phyloP scores from a whole-genome alignment of 1,140 invertebrate species.

The Pachypsylla venusta region DNA sequence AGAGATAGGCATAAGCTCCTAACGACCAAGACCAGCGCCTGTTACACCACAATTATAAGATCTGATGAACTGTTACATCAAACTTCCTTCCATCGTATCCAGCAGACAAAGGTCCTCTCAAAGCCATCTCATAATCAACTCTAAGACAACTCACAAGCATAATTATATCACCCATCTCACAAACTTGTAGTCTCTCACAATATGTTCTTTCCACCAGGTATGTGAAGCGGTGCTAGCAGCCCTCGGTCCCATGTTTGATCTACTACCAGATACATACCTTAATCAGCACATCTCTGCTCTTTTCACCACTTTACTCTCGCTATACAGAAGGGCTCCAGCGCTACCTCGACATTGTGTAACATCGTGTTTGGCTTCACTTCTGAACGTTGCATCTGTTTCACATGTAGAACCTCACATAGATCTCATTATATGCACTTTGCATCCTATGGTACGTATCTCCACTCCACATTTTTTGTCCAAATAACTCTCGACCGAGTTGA shows the following conservation, averaged over 20 bases:
- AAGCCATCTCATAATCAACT: too few relatives aligned
- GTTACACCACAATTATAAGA: too few relatives aligned
- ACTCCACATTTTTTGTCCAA: too few relatives aligned
- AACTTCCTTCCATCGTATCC: too few relatives aligned
- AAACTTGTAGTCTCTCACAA: too few relatives aligned
- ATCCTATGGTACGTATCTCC: not conserved
- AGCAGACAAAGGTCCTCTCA: too few relatives aligned
- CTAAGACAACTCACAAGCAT: too few relatives aligned
- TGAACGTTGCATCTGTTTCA: not conserved
- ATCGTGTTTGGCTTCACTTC: not conserved
- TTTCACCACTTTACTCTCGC: not conserved
- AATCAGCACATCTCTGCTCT: not conserved
- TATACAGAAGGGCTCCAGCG: not conserved
- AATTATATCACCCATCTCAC: too few relatives aligned
- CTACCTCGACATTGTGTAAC: not conserved
- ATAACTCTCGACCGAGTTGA: too few relatives aligned
- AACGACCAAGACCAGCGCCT: too few relatives aligned
- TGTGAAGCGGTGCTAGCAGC: not conserved
- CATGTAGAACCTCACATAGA: not conserved
- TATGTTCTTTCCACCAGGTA: not conserved
- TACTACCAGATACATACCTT: not conserved
- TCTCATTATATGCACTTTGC: slow-evolving; percentile 3
- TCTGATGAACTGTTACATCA: too few relatives aligned
- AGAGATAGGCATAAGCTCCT: too few relatives aligned
- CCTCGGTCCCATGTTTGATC: not conserved